Conservation (phyloP, 2,797 vertebrate genomes). For the Rhabdophis nuchalis region DNA sequence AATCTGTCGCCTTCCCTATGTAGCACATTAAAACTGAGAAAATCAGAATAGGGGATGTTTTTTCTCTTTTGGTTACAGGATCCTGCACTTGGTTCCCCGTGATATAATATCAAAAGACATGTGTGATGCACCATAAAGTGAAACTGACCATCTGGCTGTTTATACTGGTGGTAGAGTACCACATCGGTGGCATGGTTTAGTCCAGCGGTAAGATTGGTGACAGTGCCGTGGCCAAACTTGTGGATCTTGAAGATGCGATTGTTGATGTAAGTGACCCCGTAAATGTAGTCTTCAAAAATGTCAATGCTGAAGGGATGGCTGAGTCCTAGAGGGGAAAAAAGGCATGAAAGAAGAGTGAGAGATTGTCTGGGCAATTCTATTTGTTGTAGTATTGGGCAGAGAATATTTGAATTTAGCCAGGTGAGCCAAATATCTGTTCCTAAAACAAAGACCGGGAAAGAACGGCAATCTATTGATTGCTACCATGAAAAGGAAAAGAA, state of each 20-base stretch:
- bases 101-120: background rate
- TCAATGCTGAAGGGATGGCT: conserved; percentile 94
- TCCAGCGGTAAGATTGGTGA: conserved; percentile 86
- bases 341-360: background rate
- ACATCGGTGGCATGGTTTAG: conserved; percentile 92
- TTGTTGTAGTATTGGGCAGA: background rate
- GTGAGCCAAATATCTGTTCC: background rate
- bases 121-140: rapidly evolving
- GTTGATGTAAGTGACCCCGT: conserved; percentile 92
- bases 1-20: background rate
- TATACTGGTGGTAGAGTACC: conserved; percentile 88
- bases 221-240: conserved; percentile 85
- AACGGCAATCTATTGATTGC: background rate
- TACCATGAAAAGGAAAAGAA: background rate
- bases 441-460: background rate
- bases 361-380: background rate
- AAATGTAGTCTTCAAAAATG: conserved; percentile 95
- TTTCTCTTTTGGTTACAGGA: background rate
- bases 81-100: background rate
- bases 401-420: background rate
- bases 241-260: conserved; percentile 93
- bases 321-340: conserved; percentile 71
- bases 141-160: conserved; percentile 87
- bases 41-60: background rate
- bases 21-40: background rate